Evolutionary conservation across 2,113 vertebrate genomes (phyloP).

Genomic region (Perca flavescens): DNA sequence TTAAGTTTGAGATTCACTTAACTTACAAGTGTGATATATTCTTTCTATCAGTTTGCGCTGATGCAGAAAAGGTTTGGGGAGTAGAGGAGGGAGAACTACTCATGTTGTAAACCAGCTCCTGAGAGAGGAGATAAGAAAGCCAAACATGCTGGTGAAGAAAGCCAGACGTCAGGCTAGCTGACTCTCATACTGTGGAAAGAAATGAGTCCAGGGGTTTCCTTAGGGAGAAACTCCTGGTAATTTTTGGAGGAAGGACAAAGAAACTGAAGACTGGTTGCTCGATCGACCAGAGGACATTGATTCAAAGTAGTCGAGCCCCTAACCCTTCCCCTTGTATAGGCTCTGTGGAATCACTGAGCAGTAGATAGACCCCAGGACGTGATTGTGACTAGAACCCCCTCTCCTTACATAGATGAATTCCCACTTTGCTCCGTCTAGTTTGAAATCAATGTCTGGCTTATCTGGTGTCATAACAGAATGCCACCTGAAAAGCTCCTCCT

Average conservation of each 20-base stretch:
- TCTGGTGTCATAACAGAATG: conserved; percentile 74
- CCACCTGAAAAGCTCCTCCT: conserved; percentile 81
- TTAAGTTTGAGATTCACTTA: conserved; percentile 66
- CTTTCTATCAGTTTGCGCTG: conserved; percentile 77
- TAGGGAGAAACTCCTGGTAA: conserved; percentile 51
- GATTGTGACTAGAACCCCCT: conserved; percentile 48
- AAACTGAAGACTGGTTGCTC: conserved; percentile 42
- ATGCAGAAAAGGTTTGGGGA: conserved; percentile 48
- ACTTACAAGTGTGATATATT: conserved; percentile 62
- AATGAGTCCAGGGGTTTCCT: conserved; percentile 55
- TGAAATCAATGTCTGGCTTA: conserved; percentile 73
- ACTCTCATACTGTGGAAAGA: conserved; percentile 45
- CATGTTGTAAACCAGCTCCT: conserved; percentile 54
- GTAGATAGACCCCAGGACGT: conserved; percentile 65
- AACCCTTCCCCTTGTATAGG: conserved; percentile 31
- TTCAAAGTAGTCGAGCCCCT: conserved; percentile 64
- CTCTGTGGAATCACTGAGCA: conserved; percentile 55
- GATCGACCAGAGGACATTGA: conserved; percentile 67
- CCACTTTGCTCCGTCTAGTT: conserved; percentile 50
- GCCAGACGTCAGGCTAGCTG: conserved; percentile 44
- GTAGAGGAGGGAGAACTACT: conserved; percentile 55
- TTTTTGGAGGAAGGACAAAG: conserved; percentile 35
- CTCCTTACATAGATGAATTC: conserved; percentile 28
- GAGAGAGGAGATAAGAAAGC: conserved; percentile 62
- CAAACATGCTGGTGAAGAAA: conserved; percentile 59